Conservation (phyloP, 2,113 vertebrate species). For the Alethe diademata region DNA sequence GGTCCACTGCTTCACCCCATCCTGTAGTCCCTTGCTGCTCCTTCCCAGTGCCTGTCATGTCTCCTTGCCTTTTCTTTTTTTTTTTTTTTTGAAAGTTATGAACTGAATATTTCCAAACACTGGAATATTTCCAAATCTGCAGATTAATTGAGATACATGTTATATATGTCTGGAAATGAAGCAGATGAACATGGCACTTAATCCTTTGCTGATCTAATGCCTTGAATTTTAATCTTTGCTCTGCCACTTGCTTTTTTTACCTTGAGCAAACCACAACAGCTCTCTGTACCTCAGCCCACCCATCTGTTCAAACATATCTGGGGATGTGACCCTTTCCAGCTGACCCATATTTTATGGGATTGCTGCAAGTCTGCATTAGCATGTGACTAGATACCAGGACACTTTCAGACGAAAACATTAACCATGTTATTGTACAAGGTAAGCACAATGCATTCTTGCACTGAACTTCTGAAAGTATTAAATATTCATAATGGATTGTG, state of each 20-base stretch:
- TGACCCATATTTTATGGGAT: slow-evolving; percentile 22
- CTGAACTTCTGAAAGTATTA: background rate
- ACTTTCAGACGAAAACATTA: background rate
- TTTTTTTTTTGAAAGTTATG: background rate
- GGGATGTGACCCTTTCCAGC: background rate
- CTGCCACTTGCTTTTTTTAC: slow-evolving; percentile 41
- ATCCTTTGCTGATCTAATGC: slow-evolving; percentile 30
- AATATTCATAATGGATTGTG: background rate
- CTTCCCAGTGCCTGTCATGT: background rate
- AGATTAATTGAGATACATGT: slow-evolving; percentile 5
- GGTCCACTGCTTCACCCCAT: background rate
- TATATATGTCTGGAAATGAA: slow-evolving; percentile 3
- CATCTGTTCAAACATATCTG: slow-evolving; percentile 18
- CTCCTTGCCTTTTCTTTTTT: background rate
- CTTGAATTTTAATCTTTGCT: slow-evolving; percentile 51
- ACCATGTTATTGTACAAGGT: background rate
- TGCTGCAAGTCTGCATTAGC: background rate
- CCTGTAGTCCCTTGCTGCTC: background rate
- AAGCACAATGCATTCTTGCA: background rate
- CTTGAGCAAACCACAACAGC: slow-evolving; percentile 8
- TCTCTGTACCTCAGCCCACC: background rate
- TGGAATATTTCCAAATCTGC: background rate
- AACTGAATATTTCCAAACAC: background rate
- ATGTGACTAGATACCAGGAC: background rate
- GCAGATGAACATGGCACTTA: background rate